Evolutionary conservation across 2,888 invertebrate species (phyloP).

Genomic region (Parascotia fuliginaria): DNA sequence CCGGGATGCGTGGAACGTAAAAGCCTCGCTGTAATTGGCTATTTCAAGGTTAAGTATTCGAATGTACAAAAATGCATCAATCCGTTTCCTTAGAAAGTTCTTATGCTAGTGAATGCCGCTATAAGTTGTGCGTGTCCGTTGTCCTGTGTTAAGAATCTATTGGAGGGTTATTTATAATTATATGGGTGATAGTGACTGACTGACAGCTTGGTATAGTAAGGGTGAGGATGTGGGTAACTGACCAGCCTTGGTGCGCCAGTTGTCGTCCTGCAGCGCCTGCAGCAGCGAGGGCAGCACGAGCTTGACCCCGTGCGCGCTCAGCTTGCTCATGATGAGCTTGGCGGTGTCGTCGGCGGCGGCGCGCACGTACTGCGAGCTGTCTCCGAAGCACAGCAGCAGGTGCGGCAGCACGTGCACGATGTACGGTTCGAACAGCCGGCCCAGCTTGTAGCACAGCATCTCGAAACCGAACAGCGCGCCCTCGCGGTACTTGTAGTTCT

Average conservation of each 20-base stretch:
- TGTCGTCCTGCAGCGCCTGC: constrained; percentile 97
- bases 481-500: constrained; percentile 92
- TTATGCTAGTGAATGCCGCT: too few relatives aligned
- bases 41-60: too few relatives aligned
- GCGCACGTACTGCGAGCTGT: constrained; percentile 97
- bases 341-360: constrained; percentile 98
- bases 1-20: too few relatives aligned
- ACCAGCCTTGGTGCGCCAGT: constrained; percentile 99
- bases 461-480: constrained; percentile 98
- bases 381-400: constrained; percentile 97
- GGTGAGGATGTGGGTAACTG: constrained; percentile 13
- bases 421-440: constrained; percentile 99
- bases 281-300: constrained; percentile 97
- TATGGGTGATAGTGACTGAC: too few relatives aligned
- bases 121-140: too few relatives aligned
- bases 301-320: constrained; percentile 99
- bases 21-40: too few relatives aligned
- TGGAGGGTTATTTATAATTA: too few relatives aligned
- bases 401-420: constrained; percentile 98
- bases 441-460: constrained; percentile 97
- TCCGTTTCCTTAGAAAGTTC: too few relatives aligned
- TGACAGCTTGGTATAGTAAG: too few relatives aligned
- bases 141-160: too few relatives aligned
- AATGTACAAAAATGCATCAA: too few relatives aligned
- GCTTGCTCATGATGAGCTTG: constrained; percentile 96